Conservation (phyloP, 2,797 vertebrate genomes). For the Mastacembelus armatus region DNA sequence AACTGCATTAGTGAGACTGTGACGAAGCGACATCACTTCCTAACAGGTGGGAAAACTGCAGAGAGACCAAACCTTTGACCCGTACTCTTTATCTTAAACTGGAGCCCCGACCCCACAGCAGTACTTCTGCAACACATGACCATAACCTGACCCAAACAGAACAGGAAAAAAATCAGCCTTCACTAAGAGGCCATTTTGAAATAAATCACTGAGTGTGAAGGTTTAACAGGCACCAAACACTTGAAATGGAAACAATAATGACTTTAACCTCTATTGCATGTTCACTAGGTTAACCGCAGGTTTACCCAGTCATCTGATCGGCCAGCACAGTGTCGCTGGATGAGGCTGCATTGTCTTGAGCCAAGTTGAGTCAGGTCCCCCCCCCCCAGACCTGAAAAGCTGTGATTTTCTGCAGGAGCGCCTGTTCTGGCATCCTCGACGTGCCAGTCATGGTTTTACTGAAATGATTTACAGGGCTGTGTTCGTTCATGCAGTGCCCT, state of each 20-base stretch:
- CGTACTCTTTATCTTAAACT: too few species aligned
- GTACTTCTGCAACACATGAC: neutral
- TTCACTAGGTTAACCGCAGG: neutral
- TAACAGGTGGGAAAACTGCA: too few species aligned
- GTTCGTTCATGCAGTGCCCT: neutral
- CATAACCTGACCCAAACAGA: neutral
- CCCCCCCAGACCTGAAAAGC: too few species aligned
- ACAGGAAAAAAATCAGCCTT: rapidly evolving
- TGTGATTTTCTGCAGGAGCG: too few species aligned
- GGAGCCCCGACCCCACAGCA: neutral
- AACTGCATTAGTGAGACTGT: too few species aligned
- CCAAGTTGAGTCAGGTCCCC: neutral
- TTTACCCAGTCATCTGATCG: neutral
- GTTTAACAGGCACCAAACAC: neutral
- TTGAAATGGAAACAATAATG: neutral
- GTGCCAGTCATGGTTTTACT: neutral
- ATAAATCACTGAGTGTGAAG: neutral
- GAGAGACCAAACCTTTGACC: too few species aligned
- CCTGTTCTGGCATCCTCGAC: too few species aligned
- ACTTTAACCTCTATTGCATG: neutral
- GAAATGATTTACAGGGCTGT: neutral
- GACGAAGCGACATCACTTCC: too few species aligned
- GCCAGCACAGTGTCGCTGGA: neutral
- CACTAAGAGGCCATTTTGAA: too few species aligned
- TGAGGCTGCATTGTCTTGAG: neutral